A percentile compares a stretch with the other conserved stretches of the same genome.
phyloP scores from a whole-genome alignment of 2,113 vertebrate species.

The Andinoacara biseriatus region DNA sequence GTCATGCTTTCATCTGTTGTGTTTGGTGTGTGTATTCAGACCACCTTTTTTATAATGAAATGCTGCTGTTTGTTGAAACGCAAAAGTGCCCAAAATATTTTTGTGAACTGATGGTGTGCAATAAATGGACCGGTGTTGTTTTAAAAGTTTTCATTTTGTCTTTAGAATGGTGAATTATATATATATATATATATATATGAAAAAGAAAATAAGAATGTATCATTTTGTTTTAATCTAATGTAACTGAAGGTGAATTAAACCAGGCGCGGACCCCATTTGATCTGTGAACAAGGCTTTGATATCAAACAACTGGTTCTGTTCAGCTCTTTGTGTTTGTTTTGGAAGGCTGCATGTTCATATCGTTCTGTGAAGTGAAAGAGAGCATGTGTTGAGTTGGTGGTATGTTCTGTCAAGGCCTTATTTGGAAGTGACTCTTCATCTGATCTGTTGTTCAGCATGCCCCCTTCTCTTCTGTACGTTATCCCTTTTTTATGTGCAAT shows the following conservation, averaged over 20 bases:
- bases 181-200: slow-evolving; percentile 11
- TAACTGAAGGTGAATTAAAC: slow-evolving; percentile 63
- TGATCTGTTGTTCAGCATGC: slow-evolving; percentile 86
- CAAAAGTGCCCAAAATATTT: slow-evolving; percentile 80
- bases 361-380: slow-evolving; percentile 63
- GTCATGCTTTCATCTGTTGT: slow-evolving; percentile 61
- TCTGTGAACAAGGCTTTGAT: slow-evolving; percentile 60
- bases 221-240: slow-evolving; percentile 58
- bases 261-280: slow-evolving; percentile 38
- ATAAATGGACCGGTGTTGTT: slow-evolving; percentile 76
- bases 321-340: slow-evolving; percentile 44
- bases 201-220: slow-evolving; percentile 65
- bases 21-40: slow-evolving; percentile 63
- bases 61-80: slow-evolving; percentile 79
- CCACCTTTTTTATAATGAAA: slow-evolving; percentile 74
- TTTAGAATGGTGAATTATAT: slow-evolving; percentile 44
- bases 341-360: slow-evolving; percentile 63
- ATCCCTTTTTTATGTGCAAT: slow-evolving; percentile 77
- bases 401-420: slow-evolving; percentile 75
- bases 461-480: slow-evolving; percentile 77
- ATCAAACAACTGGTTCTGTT: slow-evolving; percentile 37
- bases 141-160: slow-evolving; percentile 54
- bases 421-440: slow-evolving; percentile 41
- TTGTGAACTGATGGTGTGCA: slow-evolving; percentile 79
- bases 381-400: slow-evolving; percentile 78